Evolutionary conservation across 2,888 invertebrate genomes (phyloP).

Genomic region (Amiota communis): DNA sequence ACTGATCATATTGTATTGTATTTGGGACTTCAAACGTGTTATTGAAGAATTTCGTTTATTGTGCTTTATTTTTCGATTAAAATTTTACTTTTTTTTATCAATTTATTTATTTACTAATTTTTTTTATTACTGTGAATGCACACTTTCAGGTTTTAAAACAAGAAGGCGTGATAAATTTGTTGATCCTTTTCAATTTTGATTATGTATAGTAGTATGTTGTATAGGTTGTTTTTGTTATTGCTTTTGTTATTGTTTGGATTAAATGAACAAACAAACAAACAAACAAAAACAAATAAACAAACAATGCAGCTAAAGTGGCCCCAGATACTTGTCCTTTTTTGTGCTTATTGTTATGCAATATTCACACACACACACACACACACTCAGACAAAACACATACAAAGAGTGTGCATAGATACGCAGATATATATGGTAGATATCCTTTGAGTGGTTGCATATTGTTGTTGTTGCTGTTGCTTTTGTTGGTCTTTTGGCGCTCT

Average conservation of each 20-base stretch:
- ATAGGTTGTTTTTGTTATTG: too few relatives aligned
- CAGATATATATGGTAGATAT: too few relatives aligned
- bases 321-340: constrained; percentile 9
- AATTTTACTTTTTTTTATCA: not conserved
- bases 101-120: constrained; percentile 3
- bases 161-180: not conserved
- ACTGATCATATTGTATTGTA: too few relatives aligned
- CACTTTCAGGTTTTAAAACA: not conserved
- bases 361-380: not conserved
- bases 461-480: constrained; percentile 17
- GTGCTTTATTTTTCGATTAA: not conserved
- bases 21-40: too few relatives aligned
- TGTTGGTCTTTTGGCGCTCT: constrained; percentile 40
- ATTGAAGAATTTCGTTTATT: not conserved
- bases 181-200: not conserved
- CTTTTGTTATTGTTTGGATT: too few relatives aligned
- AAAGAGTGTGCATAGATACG: not conserved
- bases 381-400: not conserved
- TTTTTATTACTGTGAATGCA: not conserved
- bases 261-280: too few relatives aligned
- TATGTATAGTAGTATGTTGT: too few relatives aligned
- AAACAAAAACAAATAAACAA: not conserved
- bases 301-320: not conserved
- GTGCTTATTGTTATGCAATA: not conserved
- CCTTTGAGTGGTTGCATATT: constrained; percentile 11